Conservation (phyloP, 2,888 invertebrate genomes). For the Chloroclysta siterata region DNA sequence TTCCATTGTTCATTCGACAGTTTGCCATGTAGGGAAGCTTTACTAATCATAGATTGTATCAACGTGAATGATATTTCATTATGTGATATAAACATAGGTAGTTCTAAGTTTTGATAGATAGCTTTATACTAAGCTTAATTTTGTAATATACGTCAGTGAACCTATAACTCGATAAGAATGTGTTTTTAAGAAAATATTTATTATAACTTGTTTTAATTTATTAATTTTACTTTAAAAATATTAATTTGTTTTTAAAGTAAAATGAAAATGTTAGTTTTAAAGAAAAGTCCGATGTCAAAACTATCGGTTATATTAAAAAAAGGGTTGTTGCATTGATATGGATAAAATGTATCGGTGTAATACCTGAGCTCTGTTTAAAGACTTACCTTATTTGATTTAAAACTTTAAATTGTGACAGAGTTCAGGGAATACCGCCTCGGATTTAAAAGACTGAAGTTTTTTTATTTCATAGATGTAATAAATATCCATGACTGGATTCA, state of each 20-base stretch:
- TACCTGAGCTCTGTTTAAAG: conserved; percentile 34
- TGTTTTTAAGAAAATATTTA: conserved; percentile 67
- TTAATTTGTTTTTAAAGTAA: conserved; percentile 55
- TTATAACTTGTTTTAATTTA: conserved; percentile 64
- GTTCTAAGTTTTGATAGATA: conserved; percentile 62
- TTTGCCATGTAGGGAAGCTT: conserved; percentile 67
- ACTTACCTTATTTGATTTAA: conserved; percentile 21
- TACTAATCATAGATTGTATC: conserved; percentile 69
- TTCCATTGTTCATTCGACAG: conserved; percentile 59
- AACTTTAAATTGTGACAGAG: conserved; percentile 32
- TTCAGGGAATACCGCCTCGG: conserved; percentile 63
- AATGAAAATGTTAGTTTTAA: conserved; percentile 60
- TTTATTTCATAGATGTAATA: conserved; percentile 61
- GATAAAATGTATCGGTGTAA: conserved; percentile 45
- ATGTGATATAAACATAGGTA: conserved; percentile 80
- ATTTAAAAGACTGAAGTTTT: conserved; percentile 80
- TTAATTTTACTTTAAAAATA: conserved; percentile 63
- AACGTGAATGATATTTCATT: conserved; percentile 77
- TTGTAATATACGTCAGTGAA: conserved; percentile 59
- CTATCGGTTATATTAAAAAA: conserved; percentile 53
- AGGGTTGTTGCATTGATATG: conserved; percentile 35
- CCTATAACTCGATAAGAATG: conserved; percentile 60
- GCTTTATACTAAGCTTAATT: conserved; percentile 53
- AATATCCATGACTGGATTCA: conserved; percentile 69
- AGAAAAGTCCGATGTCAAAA: conserved; percentile 65